Evolutionary conservation across 1,140 invertebrate species (phyloP).

Genomic region (Drosophila sulfurigaster): DNA sequence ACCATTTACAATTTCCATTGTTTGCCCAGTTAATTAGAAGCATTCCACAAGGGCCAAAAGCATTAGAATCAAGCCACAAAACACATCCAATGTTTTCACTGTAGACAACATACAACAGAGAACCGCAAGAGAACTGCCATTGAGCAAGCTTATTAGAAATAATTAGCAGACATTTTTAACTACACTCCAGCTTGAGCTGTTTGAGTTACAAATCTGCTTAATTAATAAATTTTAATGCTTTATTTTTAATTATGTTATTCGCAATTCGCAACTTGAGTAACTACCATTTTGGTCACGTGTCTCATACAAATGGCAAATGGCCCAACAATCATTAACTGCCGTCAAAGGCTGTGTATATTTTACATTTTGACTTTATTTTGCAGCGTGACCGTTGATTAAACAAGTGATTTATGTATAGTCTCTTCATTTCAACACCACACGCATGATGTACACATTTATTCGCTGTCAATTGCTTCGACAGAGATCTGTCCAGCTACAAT

Average conservation of each 20-base stretch:
- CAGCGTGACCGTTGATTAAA: conserved; percentile 14
- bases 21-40: conserved; percentile 63
- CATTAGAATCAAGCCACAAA: not conserved
- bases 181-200: not conserved
- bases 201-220: conserved; percentile 3
- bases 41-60: not conserved
- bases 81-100: not conserved
- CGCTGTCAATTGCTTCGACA: not conserved
- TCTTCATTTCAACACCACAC: conserved; percentile 27
- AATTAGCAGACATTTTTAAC: conserved; percentile 17
- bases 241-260: conserved; percentile 18
- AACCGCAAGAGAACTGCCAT: not conserved
- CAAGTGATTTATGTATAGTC: conserved; percentile 26
- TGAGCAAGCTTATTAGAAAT: conserved; percentile 4
- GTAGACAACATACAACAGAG: not conserved
- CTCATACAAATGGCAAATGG: not conserved
- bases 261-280: conserved; percentile 7
- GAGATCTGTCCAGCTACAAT: not conserved
- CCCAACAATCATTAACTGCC: conserved; percentile 19
- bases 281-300: not conserved
- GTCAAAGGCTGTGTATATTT: not conserved
- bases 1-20: conserved; percentile 54
- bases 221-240: conserved; percentile 6
- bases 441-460: not conserved
- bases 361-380: conserved; percentile 29